Evolutionary conservation across 1,140 invertebrate genomes (phyloP), one percentile per base, ranked within the genome.

Genomic region (Chlorops oryzae): DNA sequence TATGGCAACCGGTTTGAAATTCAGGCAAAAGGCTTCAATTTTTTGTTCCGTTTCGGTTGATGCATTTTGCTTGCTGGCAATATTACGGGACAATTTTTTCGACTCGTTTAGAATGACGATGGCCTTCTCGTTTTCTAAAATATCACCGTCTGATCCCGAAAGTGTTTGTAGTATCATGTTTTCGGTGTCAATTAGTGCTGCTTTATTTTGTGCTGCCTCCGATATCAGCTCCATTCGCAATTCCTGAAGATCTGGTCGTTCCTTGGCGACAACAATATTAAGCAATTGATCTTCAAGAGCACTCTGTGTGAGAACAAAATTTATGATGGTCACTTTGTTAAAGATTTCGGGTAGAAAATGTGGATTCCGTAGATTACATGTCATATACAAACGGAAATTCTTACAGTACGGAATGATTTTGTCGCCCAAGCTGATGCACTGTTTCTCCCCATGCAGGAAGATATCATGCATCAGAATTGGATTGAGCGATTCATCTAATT

Each of bases 271-370:
- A 6, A 94, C 89, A 65, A 94, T 91, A 28, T 89, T 90, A n/a
- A 96, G 72, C 25, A 97, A 72, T 73, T 96, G 92, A 75, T 95
- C 92, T 74, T 95, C 85, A 23, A 97, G 74, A 13, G 92, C 93
- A 55, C 88, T 83, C 43, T 88, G 82, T 3, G 91, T 96, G 15
- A 96, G 80, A 37, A 90, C 88, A 74, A 96, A 97, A 75, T 97
- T 96, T 9, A 97, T 83, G 4, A 97, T 73, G 0, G 90, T 93
- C 0, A 96, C 87, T 75, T 91, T 92, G 58, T 91, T 92, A 47
- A 88, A 87, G 1, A 90, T 81, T 77, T 96, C 92, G 0, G 92
- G 90, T 40, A 92, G 74, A 70, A 91, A 94, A 73, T 94, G 90
- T 1, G 92, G 92, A 75, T 94, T 94, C 46, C 88, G 79, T 20